Evolutionary conservation across 2,113 vertebrate genomes (phyloP).

Genomic region (Neogale vison): DNA sequence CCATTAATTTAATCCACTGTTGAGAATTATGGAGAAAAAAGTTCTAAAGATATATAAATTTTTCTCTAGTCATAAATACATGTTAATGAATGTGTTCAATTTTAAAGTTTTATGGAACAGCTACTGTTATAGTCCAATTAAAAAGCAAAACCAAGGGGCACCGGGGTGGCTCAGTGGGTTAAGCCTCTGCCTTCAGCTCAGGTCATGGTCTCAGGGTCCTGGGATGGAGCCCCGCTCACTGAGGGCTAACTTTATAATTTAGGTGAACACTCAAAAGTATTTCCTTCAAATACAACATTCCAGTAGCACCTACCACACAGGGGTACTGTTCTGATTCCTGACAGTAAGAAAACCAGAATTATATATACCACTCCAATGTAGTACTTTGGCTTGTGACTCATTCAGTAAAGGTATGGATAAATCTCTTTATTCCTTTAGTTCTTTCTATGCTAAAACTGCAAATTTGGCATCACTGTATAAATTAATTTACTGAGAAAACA

Average conservation of each 20-base stretch:
- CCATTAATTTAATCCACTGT: not conserved
- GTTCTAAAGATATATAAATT: not conserved
- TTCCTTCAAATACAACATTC: not conserved
- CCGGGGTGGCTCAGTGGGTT: too few relatives aligned
- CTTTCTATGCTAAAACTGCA: not conserved
- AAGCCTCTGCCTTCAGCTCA: too few relatives aligned
- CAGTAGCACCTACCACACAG: not conserved
- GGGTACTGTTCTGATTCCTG: not conserved
- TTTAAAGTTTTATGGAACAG: not conserved
- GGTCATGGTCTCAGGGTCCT: too few relatives aligned
- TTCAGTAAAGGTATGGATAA: not conserved
- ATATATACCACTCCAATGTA: not conserved
- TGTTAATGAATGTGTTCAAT: not conserved
- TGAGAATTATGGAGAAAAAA: constrained; percentile 40
- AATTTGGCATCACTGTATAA: constrained; percentile 35
- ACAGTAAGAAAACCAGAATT: not conserved
- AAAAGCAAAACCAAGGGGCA: not conserved
- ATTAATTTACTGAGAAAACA: constrained; percentile 22
- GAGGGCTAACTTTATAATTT: not conserved
- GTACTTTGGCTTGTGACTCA: not conserved
- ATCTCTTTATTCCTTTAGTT: not conserved
- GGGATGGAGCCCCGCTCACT: not conserved
- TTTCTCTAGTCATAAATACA: constrained; percentile 6
- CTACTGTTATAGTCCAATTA: not conserved
- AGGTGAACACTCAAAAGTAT: not conserved